Percentiles rank a stretch among this genome's conserved stretches.
These are phyloP conservation scores for Thomomys bottae DNA, from an alignment of 2,113 vertebrate species.

Conservation along the genomic window DNA sequence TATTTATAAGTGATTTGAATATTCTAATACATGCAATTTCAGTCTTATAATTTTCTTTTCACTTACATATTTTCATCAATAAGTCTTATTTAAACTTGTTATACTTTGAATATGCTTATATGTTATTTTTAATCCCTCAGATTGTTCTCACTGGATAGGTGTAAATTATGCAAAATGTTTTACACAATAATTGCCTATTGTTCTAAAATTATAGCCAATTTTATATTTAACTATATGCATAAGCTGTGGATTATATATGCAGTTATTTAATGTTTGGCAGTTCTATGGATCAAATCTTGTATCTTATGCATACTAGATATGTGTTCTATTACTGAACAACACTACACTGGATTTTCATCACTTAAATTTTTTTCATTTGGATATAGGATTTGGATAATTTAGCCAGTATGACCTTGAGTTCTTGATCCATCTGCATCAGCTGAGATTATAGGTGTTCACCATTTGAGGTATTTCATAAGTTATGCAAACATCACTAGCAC, in stretches of 20 bases:
- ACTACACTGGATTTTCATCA: no score
- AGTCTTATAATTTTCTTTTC: conserved; percentile 16
- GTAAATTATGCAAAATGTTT: neutral
- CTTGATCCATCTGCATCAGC: no score
- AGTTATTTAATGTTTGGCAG: neutral
- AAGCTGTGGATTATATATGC: neutral
- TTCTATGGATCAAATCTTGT: no score
- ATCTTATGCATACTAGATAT: no score
- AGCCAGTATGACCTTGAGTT: no score
- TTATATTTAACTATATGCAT: neutral
- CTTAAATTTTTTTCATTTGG: no score
- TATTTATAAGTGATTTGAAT: conserved; percentile 5
- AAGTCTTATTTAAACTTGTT: neutral
- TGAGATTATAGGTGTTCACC: no score
- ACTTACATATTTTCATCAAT: neutral
- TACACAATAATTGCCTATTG: neutral
- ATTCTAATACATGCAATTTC: neutral
- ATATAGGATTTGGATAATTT: no score
- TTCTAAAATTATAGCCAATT: neutral
- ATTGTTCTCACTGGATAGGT: neutral
- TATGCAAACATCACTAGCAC: neutral
- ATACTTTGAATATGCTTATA: neutral
- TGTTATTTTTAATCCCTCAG: conserved; percentile 24
- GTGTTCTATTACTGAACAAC: no score
- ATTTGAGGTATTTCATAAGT: neutral